These are phyloP conservation scores for Megaceryle torquata DNA, from an alignment of 2,113 vertebrate genomes.

Conservation along the genomic window DNA sequence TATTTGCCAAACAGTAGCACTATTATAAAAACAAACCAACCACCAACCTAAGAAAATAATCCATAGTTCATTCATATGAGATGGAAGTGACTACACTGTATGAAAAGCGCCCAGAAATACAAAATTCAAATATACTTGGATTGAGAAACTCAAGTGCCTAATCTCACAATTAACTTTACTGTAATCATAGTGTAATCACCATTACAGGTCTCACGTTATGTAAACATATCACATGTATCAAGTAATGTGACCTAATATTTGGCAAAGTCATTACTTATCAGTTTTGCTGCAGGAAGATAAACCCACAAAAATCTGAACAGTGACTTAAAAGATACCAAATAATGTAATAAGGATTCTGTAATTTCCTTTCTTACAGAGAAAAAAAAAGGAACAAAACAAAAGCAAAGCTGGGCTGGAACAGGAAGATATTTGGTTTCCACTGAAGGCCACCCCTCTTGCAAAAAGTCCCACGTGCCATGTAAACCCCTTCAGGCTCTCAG, in stretches of 20 bases:
- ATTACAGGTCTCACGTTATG: background rate
- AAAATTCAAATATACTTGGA: background rate
- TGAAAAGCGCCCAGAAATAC: background rate
- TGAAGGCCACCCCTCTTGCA: background rate
- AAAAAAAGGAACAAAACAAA: conserved; percentile 29
- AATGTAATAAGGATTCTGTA: conserved; percentile 20
- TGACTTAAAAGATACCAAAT: conserved; percentile 1
- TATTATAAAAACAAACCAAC: background rate
- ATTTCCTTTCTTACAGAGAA: background rate
- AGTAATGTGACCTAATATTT: background rate
- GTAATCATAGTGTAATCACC: background rate
- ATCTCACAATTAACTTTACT: background rate
- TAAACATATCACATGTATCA: background rate
- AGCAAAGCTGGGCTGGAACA: background rate
- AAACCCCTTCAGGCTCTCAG: background rate
- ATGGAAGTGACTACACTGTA: background rate
- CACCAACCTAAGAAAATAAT: background rate
- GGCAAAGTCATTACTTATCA: background rate
- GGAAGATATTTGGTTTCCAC: background rate
- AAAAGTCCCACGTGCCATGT: background rate
- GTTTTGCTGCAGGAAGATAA: conserved; percentile 39
- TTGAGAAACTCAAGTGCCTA: too few relatives aligned
- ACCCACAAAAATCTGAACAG: conserved; percentile 50
- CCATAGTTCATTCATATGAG: background rate
- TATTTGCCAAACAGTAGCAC: background rate